Conservation (phyloP, 2,797 vertebrate species). For the Typhlichthys subterraneus region DNA sequence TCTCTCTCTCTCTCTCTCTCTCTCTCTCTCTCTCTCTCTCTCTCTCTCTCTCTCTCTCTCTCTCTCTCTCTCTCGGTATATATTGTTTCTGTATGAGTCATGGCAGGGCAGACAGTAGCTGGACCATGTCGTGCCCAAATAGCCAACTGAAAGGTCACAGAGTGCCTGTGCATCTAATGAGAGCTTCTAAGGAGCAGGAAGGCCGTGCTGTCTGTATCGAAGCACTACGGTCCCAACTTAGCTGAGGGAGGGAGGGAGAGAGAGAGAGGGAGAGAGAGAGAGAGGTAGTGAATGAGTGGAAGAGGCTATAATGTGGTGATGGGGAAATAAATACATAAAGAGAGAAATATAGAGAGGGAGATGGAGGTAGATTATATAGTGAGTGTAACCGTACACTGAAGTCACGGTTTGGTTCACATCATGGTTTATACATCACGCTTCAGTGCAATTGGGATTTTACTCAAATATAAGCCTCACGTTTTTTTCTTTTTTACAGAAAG, state of each 20-base stretch:
- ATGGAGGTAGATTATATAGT: no score
- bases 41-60: slow-evolving; percentile 25
- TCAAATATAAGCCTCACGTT: no score
- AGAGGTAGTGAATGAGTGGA: slow-evolving; percentile 4
- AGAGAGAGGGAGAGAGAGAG: slow-evolving; percentile 1
- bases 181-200: slow-evolving; percentile 44
- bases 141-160: slow-evolving; percentile 38
- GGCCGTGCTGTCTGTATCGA: slow-evolving; percentile 46
- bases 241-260: neutral
- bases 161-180: slow-evolving; percentile 57
- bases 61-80: slow-evolving; percentile 3
- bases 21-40: slow-evolving; percentile 14
- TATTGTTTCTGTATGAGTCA: neutral
- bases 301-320: slow-evolving; percentile 1
- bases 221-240: slow-evolving; percentile 49
- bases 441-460: no score
- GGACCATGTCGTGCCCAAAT: neutral
- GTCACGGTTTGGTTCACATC: no score
- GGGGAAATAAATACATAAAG: no score
- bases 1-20: slow-evolving; percentile 33
- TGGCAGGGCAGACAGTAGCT: slow-evolving; percentile 31
- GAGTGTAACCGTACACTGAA: no score
- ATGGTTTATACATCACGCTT: no score
- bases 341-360: no score
- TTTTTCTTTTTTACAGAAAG: no score